Percentiles rank a stretch among this genome's conserved stretches.
Conservation (phyloP, 2,113 vertebrate genomes). For the Anseranas semipalmata region DNA sequence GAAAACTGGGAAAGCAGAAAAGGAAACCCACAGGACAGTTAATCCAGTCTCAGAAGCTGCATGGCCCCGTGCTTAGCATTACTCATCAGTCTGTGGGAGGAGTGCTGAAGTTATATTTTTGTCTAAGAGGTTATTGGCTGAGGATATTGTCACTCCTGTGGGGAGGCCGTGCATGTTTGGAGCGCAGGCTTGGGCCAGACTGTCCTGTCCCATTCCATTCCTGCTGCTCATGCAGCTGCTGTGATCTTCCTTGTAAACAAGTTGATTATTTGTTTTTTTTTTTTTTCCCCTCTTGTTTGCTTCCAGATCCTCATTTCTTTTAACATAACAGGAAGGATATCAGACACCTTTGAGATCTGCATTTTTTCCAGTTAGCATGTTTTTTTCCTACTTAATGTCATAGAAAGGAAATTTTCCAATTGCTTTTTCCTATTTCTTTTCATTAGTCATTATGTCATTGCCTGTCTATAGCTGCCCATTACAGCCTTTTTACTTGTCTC, state of each 20-base stretch:
- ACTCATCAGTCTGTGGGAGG: not conserved
- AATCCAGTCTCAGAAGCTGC: not conserved
- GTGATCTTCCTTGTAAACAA: constrained; percentile 58
- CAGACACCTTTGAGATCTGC: constrained; percentile 42
- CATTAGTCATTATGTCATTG: constrained; percentile 35
- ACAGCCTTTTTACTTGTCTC: not conserved
- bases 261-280: constrained; percentile 31
- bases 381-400: constrained; percentile 57
- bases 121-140: not conserved
- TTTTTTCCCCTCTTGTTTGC: not conserved
- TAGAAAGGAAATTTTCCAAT: constrained; percentile 56
- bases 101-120: not conserved
- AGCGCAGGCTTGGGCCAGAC: not conserved
- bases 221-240: constrained; percentile 48
- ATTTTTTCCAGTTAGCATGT: constrained; percentile 54
- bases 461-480: constrained; percentile 34
- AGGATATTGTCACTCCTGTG: not conserved
- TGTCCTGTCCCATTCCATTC: not conserved
- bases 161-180: not conserved
- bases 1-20: not conserved
- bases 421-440: constrained; percentile 55
- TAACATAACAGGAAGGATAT: constrained; percentile 65
- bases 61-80: not conserved
- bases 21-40: not conserved
- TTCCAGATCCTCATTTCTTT: constrained; percentile 23